Evolutionary conservation across 2,113 vertebrate genomes (phyloP), one percentile per base, ranked within the genome.

Genomic region (Passer montanus): DNA sequence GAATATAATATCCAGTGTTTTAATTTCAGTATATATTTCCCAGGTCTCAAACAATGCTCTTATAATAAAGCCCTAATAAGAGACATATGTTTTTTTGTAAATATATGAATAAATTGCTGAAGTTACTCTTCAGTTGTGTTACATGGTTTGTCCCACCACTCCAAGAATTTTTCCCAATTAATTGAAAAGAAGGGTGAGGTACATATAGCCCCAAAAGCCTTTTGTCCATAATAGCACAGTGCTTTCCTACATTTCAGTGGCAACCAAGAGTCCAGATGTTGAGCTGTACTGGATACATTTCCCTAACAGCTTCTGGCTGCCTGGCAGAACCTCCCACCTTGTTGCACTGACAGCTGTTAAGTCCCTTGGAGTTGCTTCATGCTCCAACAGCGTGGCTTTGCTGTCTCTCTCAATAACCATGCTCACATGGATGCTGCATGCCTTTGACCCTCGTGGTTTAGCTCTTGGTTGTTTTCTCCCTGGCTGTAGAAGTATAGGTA

Each of bases 251-350:
- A 37, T 83, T 94, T 87, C 63, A 69, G 77, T 46, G 53, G 44
- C 49, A 86, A 56, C 41, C 86, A 62, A 47, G 23, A 46, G 47
- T 74, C 52, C 91, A 97, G 78, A 92, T 92, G 62, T 43, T 0
- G 31, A 90, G 49, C 60, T 87, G 55, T 43, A 33, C 27, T 64
- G 69, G 52, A 28, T 41, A 66, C 58, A 31, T 80, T 95, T 94
- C 87, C 81, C 55, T 63, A 84, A 39, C 37, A 93, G 91, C 96
- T 96, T 96, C 94, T 97, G 97, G 62, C 56, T 87, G 75, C 93
- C 94, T 94, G 95, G 96, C 85, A 93, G 86, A 85, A 47, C 35
- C 47, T 85, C 58, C 55, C 84, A 59, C 37, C 47, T 89, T 89
- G 62, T 74, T 95, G 89, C 67, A 63, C 91, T 66, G 77, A 76